Percentiles rank a stretch among this genome's conserved stretches.
These are phyloP conservation scores for Apogon talboti DNA, from an alignment of 2,797 vertebrate genomes.

Conservation along the genomic window DNA sequence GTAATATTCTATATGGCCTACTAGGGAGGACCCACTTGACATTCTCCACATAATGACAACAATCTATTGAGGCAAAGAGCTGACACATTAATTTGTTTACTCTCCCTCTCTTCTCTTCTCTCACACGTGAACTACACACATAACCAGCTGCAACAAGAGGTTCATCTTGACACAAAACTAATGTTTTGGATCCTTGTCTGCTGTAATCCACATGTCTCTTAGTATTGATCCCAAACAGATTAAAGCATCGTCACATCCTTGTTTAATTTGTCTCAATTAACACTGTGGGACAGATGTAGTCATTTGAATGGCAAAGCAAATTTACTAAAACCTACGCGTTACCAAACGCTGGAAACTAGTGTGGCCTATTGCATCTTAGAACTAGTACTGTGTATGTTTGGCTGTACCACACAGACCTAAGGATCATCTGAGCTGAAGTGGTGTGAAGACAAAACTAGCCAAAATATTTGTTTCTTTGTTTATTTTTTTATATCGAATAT, in stretches of 20 bases:
- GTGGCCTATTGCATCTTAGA: no score
- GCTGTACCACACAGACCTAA: no score
- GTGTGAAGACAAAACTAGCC: no score
- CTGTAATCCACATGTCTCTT: slow-evolving; percentile 44
- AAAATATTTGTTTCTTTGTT: no score
- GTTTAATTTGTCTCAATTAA: slow-evolving; percentile 70
- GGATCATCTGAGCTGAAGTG: no score
- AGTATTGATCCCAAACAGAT: slow-evolving; percentile 63
- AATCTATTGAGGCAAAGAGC: slow-evolving; percentile 73
- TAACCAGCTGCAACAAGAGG: slow-evolving; percentile 15
- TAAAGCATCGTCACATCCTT: slow-evolving; percentile 52
- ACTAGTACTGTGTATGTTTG: no score
- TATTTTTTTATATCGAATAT: no score
- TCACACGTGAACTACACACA: slow-evolving; percentile 38
- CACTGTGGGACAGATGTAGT: slow-evolving; percentile 29
- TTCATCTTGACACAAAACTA: slow-evolving; percentile 27
- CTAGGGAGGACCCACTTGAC: slow-evolving; percentile 72
- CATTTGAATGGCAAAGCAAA: slow-evolving; percentile 37
- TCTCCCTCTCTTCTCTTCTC: slow-evolving; percentile 40
- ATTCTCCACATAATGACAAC: slow-evolving; percentile 80
- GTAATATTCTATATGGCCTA: slow-evolving; percentile 74
- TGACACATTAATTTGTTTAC: slow-evolving; percentile 74
- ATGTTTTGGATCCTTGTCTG: slow-evolving; percentile 49
- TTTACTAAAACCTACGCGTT: slow-evolving; percentile 20
- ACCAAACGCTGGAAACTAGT: slow-evolving; percentile 22